A percentile compares a stretch with the other conserved stretches of the same genome.
Conservation (phyloP, 2,888 invertebrate genomes). For the Microchrysa polita region DNA sequence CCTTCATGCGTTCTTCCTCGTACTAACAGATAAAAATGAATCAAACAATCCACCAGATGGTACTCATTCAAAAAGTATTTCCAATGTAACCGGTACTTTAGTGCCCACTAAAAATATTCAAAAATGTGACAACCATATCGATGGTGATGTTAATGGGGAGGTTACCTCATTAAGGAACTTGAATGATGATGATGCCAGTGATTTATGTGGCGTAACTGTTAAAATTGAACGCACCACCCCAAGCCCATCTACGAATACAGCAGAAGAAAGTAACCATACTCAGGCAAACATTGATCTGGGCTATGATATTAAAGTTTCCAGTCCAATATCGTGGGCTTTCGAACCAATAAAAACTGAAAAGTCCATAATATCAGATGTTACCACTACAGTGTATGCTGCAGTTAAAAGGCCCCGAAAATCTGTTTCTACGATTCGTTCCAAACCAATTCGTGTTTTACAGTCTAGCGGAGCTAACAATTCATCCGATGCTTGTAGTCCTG, state of each 20-base stretch:
- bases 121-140: slow-evolving; percentile 14
- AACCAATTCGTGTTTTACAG: slow-evolving; percentile 44
- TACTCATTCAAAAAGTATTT: neutral
- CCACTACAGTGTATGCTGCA: slow-evolving; percentile 38
- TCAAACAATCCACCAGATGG: slow-evolving; percentile 3
- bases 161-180: slow-evolving; percentile 25
- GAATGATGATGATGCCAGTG: slow-evolving; percentile 37
- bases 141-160: slow-evolving; percentile 46
- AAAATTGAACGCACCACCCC: slow-evolving; percentile 50
- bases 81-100: neutral
- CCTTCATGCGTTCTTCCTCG: neutral
- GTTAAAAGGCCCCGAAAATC: slow-evolving; percentile 41
- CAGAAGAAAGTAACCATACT: slow-evolving; percentile 44
- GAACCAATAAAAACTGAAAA: slow-evolving; percentile 54
- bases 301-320: slow-evolving; percentile 63
- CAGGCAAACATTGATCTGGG: slow-evolving; percentile 54
- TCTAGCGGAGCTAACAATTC: slow-evolving; percentile 22
- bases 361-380: slow-evolving; percentile 36
- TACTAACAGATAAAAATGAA: slow-evolving; percentile 40
- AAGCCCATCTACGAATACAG: slow-evolving; percentile 48
- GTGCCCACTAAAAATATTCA: neutral
- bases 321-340: slow-evolving; percentile 64
- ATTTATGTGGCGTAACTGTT: slow-evolving; percentile 45
- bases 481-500: neutral
- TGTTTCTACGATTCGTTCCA: slow-evolving; percentile 28